Base-by-base conservation (phyloP, 2,797 vertebrate genomes). In the Gila robusta region DNA sequence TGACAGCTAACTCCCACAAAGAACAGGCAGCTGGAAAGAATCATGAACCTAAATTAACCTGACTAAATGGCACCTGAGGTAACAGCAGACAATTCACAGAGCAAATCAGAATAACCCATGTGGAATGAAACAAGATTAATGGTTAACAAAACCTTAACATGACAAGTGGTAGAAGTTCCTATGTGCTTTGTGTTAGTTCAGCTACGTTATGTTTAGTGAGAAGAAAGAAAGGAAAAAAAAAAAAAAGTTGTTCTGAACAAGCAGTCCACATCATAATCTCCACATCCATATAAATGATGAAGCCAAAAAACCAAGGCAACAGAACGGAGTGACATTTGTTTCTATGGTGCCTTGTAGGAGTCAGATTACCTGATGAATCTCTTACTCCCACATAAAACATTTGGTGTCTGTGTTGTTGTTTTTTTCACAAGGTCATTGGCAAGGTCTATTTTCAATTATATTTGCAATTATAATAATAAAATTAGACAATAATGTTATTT, bases 261-360 rank as follows among this genome's bases (percentile, higher is more conserved):
- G 49, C 28, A 37, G 81, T 49, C 8, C 39, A 77, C 67, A 69
- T 21, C 37, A 70, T 91, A 91, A 94, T 93, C 85, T 49, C 72
- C 86, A 85, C 71, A 86, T 91, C 88, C 91, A 92, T 92, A 92
- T 93, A 93, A 94, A 95, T 89, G 90, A 85, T 87, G 90, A 89
- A 93, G 92, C 93, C 92, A 91, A 88, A 90, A 89, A 93, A 92
- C 93, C 93, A 91, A 82, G 93, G 93, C 88, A 94, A 95, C 93
- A 0, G 91, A 90, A 91, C 91, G 92, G 83, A 59, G 85, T 91
- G 94, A 92, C 93, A 91, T 47, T 73, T 66, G 88, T 78, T 85
- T 76, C 87, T 89, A 92, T 73, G 92, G 92, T 88, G 86, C 81
- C 73, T 89, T 86, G 71, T 64, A 84, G 86, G n/a, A 88, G 89